Evolutionary conservation across 2,888 invertebrate species (phyloP).

Genomic region (Drosophila nr. fundita): DNA sequence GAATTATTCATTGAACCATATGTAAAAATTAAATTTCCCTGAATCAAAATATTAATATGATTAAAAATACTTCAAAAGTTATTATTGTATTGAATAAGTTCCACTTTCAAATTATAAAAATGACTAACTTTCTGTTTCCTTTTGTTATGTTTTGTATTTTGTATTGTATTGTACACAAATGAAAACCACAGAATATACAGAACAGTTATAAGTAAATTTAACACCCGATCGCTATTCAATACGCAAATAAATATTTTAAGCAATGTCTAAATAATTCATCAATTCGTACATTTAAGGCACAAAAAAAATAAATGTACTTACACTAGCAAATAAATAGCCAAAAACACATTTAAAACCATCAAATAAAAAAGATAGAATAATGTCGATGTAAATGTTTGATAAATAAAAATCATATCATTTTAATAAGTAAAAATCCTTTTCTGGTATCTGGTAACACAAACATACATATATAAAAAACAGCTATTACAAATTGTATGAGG

Average conservation of each 20-base stretch:
- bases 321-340: conserved; percentile 36
- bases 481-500: neutral
- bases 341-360: conserved; percentile 27
- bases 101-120: neutral
- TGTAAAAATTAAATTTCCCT: neutral
- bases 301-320: conserved; percentile 22
- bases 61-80: neutral
- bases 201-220: conserved; percentile 13
- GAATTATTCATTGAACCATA: neutral
- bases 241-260: conserved; percentile 29
- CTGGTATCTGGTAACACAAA: neutral
- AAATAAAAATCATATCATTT: conserved; percentile 58
- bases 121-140: neutral
- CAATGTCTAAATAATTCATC: conserved; percentile 24
- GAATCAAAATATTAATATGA: neutral
- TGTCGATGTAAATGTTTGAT: conserved; percentile 56
- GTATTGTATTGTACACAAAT: neutral
- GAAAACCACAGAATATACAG: neutral
- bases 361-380: conserved; percentile 39
- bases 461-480: neutral
- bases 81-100: neutral
- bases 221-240: conserved; percentile 16
- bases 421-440: conserved; percentile 35
- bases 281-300: conserved; percentile 25
- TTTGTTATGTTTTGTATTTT: neutral